Evolutionary conservation across 2,797 vertebrate species (phyloP), one percentile per base, ranked within the genome.

Genomic region (Tragelaphus oryx): DNA sequence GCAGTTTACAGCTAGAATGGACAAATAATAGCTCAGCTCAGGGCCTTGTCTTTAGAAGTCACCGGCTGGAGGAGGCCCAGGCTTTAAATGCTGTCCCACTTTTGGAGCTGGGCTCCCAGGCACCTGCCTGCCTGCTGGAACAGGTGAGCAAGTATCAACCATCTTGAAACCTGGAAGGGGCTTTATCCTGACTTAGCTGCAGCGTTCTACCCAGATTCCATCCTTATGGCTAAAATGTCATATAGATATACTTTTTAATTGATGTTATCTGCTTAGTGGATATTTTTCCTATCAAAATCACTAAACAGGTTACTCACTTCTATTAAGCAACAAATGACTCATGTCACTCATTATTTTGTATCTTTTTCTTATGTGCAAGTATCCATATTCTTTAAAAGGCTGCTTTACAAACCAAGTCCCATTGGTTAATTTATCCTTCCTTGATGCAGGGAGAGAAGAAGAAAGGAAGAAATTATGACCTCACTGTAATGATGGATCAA

Each of bases 291-390:
- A 14, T 57, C 57, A 33, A 93, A 24, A 65, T 28, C 22, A 65
- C 24, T 48, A 71, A 60, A 10, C 2, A 86, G 74, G 4, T 57
- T 30, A 9, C 48, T 62, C 24, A 74, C 20, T 95, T 95, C 79
- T 30, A 11, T 26, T 17, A 26, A 5, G 33, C n/a, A 81, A 76
- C 13, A 80, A 94, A 78, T 16, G 37, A 71, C 20, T 90, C 46
- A 26, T 13, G 20, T 4, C 16, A 16, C 18, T 95, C 16, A 33
- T 37, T 95, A n/a, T 55, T 96, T 84, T 85, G 7, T n/a, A 92
- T 88, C 30, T 13, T 92, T 81, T 83, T 37, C 59, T 95, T 26
- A 26, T 59, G 30, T 28, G 24, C 60, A 60, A 52, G 20, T 33
- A 80, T 18, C 50, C 20, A 85, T 20, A 14, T 13, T 74, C 50